Base-by-base conservation (phyloP, 2,113 vertebrate species). In the Aspidoscelis tigris region DNA sequence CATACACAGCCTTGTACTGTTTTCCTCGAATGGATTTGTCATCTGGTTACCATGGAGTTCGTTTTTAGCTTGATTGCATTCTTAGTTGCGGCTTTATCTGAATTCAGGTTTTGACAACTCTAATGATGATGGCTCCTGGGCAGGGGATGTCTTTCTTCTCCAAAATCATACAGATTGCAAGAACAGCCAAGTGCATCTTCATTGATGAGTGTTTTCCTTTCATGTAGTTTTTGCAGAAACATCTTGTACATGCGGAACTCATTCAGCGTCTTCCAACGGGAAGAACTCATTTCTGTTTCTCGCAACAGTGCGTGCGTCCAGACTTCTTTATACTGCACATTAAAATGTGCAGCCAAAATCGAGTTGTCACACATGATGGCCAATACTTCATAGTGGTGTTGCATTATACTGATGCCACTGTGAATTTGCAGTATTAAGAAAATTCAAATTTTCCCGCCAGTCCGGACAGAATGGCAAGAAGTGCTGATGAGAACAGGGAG, bases 101-200 rank as follows among this genome's bases (percentile, higher is more conserved):
- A 18, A 72, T 90, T 69, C 0, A 1, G 0, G n/a, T 70, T 86
- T 76, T 73, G 86, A 82, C 75, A 82, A 9, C 0, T 3, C 18
- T 84, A 61, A 61, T 85, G 66, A 41, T 80, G 71, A 73, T 61
- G 33, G 58, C 2, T 89, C 3, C 73, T 41, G 5, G 84, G 41
- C 22, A 83, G 26, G 10, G 87, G 47, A 43, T 33, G 66, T 64
- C 78, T 88, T 87, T 88, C 85, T 82, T 84, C 78, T 79, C n/a
- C 18, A 65, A 73, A 78, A 84, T 26, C 76, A 41, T 20, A 41
- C 83, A 84, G 66, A 84, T 79, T 73, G 22, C n/a, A 44, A 65
- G 76, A 20, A 79, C n/a, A 65, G n/a, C 43, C 68, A 73, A 65
- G 53, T 16, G 21, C 55, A 73, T 73, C 76, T 79, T 76, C 39